A percentile compares a stretch with the other conserved stretches of the same genome.
Conservation (phyloP, 1,140 invertebrate genomes). For the Drosophila sturtevanti region DNA sequence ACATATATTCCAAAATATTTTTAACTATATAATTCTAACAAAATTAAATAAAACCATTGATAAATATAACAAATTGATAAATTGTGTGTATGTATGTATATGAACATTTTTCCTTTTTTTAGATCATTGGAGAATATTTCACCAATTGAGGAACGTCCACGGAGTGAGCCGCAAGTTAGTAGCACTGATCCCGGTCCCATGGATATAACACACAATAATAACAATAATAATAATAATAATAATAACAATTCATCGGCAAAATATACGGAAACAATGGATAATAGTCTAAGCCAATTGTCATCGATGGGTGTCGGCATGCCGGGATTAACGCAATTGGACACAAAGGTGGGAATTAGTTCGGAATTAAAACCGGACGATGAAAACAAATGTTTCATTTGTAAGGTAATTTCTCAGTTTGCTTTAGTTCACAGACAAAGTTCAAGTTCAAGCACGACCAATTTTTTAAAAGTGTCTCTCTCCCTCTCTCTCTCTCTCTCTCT, state of each 20-base stretch:
- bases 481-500: constrained; percentile 5
- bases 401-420: constrained; percentile 82
- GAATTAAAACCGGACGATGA: constrained; percentile 82
- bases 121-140: constrained; percentile 73
- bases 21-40: too few relatives aligned
- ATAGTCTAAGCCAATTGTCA: constrained; percentile 62
- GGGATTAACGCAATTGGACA: constrained; percentile 81
- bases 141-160: constrained; percentile 71
- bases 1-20: too few relatives aligned
- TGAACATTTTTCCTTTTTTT: not conserved
- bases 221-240: constrained; percentile 66
- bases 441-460: constrained; percentile 33
- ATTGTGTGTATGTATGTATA: too few relatives aligned
- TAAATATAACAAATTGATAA: too few relatives aligned
- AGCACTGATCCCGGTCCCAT: constrained; percentile 73
- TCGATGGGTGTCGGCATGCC: constrained; percentile 75
- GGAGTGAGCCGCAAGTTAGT: constrained; percentile 79
- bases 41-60: too few relatives aligned
- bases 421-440: constrained; percentile 56
- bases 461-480: not conserved
- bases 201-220: constrained; percentile 72
- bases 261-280: constrained; percentile 72
- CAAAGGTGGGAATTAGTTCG: constrained; percentile 83
- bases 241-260: constrained; percentile 65
- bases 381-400: constrained; percentile 83